A percentile compares a stretch with the other conserved stretches of the same genome.
Evolutionary conservation across 2,113 vertebrate species (phyloP).

Genomic region (Monopterus albus): DNA sequence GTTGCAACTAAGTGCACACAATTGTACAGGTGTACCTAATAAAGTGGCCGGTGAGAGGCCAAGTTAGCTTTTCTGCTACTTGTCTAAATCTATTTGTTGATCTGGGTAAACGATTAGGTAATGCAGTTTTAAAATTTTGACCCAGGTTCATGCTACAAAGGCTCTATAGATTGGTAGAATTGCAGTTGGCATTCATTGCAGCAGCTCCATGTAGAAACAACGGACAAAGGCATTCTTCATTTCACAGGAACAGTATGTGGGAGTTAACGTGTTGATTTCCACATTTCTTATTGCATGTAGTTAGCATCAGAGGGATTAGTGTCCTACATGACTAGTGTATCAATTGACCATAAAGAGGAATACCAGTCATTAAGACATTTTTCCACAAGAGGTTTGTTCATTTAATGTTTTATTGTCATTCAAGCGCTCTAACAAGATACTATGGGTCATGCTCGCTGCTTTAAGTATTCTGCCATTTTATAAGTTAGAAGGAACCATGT

Average conservation of each 20-base stretch:
- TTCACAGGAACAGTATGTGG: not conserved
- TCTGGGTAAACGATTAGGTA: too few species aligned
- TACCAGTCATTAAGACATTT: conserved; percentile 50
- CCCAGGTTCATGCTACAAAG: too few species aligned
- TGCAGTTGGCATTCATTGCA: not conserved
- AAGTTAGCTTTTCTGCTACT: too few species aligned
- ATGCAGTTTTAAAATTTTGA: too few species aligned
- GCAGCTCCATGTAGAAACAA: not conserved
- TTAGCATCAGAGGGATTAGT: conserved; percentile 12
- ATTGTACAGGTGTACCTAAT: too few species aligned
- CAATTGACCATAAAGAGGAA: conserved; percentile 38
- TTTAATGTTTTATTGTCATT: conserved; percentile 56
- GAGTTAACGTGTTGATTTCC: not conserved
- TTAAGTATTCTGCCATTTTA: conserved; percentile 17
- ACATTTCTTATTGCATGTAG: not conserved
- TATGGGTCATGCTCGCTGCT: conserved; percentile 7
- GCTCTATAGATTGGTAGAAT: too few species aligned
- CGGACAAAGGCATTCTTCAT: not conserved
- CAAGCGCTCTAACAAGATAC: not conserved
- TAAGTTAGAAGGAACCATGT: not conserved
- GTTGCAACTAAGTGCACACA: too few species aligned
- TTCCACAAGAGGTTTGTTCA: conserved; percentile 45
- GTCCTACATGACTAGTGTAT: conserved; percentile 7
- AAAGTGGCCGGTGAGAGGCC: too few species aligned
- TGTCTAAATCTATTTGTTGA: too few species aligned